A percentile compares a stretch with the other conserved stretches of the same genome.
phyloP scores from a whole-genome alignment of 2,113 vertebrate genomes.

The Sialia sialis region DNA sequence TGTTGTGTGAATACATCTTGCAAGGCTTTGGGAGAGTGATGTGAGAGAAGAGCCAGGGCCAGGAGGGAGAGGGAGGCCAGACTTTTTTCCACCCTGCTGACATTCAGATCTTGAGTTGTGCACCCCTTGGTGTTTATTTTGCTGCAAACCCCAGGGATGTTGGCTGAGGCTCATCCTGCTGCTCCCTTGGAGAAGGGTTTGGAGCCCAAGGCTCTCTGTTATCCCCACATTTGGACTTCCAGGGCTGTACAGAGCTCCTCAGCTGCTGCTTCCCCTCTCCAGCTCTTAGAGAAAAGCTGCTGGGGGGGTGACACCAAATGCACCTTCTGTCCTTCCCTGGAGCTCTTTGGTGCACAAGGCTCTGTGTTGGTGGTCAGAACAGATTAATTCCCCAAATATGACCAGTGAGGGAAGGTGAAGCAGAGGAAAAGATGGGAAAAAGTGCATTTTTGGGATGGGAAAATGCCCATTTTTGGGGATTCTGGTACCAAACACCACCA shows the following conservation, averaged over 20 bases:
- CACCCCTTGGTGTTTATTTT: not conserved
- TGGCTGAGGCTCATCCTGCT: not conserved
- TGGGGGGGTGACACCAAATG: not conserved
- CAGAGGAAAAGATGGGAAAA: not conserved
- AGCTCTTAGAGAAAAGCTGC: fast-evolving
- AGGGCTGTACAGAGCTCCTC: not conserved
- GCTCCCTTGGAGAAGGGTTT: not conserved
- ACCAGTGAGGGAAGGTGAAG: not conserved
- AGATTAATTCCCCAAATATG: not conserved
- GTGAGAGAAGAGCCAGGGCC: not conserved
- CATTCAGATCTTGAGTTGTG: not conserved
- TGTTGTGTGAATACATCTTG: not conserved
- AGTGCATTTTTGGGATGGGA: not conserved
- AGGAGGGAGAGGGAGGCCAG: not conserved
- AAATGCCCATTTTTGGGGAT: not conserved
- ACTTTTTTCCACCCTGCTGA: not conserved
- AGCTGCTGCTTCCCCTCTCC: not conserved
- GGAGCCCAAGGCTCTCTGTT: not conserved
- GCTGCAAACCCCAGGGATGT: not conserved
- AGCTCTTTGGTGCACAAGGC: not conserved
- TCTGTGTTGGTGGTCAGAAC: not conserved
- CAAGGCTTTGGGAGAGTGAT: not conserved
- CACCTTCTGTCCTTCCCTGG: not conserved
- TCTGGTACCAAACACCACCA: not conserved
- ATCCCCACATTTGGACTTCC: not conserved